Evolutionary conservation across 2,113 vertebrate genomes (phyloP), one percentile per base, ranked within the genome.

Genomic region (Crotalus horridus): DNA sequence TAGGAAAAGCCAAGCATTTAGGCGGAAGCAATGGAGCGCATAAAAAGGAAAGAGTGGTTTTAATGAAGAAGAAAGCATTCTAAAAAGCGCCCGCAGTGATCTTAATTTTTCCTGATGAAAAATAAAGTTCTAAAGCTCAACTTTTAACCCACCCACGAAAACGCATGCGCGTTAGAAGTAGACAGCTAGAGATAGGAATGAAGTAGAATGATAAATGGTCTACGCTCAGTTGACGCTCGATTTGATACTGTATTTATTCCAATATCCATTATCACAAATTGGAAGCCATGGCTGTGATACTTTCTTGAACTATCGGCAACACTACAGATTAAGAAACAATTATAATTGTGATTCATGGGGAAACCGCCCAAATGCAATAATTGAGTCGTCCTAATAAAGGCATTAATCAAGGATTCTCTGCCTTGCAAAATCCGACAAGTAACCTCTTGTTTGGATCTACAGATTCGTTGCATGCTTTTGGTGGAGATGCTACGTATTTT

Each of bases 131-230:
- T 21, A 43, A 23, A 24, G 5, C 17, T 59, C 55, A 23, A 26
- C 55, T 33, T 33, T 58, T 39, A 21, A 39, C 54, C 4, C 1
- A 1, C 0, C 0, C 2, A 13, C 17, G 8, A 33, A 0, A 1
- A 7, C n/a, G 43, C 69, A 24, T 3, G 74, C 81, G 11, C 10
- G 0, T 2, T 2, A 0, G 21, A 24, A 56, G 1, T 56, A 55
- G n/a, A 20, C 59, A 6, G 20, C 88, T 39, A 59, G 88, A 89
- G 88, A 46, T 61, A 61, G 23, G n/a, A 61, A 89, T 46, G 11
- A 6, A 3, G 0, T 46, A 46, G 88, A 89, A 13, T 59, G 56
- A 59, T 24, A 56, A 53, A 29, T 12, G 13, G 6, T 21, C 15
- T 88, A n/a, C 74, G 33, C 74, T 3, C 17, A 39, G 33, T 21